Evolutionary conservation across 2,888 invertebrate species (phyloP).

Genomic region (Ypsolopha scabrella): DNA sequence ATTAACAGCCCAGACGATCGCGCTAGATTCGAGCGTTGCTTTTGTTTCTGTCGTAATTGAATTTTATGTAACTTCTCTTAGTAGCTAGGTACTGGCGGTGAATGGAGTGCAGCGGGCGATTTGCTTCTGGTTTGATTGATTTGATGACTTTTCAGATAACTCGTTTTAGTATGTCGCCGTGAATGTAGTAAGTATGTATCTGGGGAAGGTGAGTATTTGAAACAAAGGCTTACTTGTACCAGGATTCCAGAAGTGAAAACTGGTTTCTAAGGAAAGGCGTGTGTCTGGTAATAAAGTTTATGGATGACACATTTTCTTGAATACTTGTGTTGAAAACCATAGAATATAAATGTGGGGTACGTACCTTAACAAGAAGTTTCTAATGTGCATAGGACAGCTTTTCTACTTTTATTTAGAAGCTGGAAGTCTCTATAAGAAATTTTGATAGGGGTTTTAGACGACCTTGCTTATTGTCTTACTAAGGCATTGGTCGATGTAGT

Average conservation of each 20-base stretch:
- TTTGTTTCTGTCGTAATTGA: conserved; percentile 25
- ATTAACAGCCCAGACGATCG: conserved; percentile 17
- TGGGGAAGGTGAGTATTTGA: conserved; percentile 16
- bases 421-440: no score
- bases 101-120: conserved; percentile 2
- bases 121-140: not conserved
- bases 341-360: no score
- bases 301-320: conserved; percentile 1
- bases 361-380: no score
- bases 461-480: no score
- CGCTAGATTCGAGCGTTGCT: conserved; percentile 14
- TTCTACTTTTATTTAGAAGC: no score
- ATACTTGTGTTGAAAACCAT: not conserved
- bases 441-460: no score
- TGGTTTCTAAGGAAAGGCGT: no score
- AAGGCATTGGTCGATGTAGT: no score
- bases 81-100: conserved; percentile 1
- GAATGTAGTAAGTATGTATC: conserved; percentile 4
- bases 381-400: no score
- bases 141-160: conserved; percentile 2
- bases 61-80: conserved; percentile 22
- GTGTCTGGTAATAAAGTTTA: no score
- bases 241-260: not conserved
- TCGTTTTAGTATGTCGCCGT: not conserved
- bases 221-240: conserved; percentile 31